A percentile compares a stretch with the other conserved stretches of the same genome.
Evolutionary conservation across 2,113 vertebrate genomes (phyloP).

Genomic region (Ivindomyrus marchei): DNA sequence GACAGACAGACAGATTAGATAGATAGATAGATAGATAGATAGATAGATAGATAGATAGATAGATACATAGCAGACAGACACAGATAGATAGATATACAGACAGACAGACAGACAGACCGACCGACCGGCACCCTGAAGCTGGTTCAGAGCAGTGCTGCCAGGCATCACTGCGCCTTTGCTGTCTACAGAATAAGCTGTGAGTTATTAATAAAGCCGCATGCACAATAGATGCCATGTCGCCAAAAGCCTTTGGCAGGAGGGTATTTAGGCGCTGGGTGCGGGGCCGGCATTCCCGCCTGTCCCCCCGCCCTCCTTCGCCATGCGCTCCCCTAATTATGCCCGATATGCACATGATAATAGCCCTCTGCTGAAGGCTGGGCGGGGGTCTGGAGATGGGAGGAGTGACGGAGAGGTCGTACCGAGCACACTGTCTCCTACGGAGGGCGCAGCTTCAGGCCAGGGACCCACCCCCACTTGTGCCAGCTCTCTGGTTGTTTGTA

Average conservation of each 20-base stretch:
- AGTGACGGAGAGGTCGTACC: background rate
- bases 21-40: background rate
- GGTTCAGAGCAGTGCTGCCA: background rate
- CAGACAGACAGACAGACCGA: background rate
- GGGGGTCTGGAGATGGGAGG: background rate
- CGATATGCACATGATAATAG: background rate
- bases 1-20: background rate
- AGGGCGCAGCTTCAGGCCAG: background rate
- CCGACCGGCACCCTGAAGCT: background rate
- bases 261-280: background rate
- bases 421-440: background rate
- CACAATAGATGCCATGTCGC: background rate
- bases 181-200: background rate
- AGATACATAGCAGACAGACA: background rate
- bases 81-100: background rate
- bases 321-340: background rate
- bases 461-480: background rate
- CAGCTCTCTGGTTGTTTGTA: background rate
- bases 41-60: background rate
- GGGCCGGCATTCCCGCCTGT: background rate
- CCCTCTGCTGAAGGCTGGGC: background rate
- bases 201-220: background rate
- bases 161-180: background rate
- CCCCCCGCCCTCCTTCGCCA: background rate
- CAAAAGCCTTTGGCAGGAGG: background rate